Evolutionary conservation across 2,797 vertebrate genomes (phyloP).

Genomic region (Eupleurogrammus muticus): DNA sequence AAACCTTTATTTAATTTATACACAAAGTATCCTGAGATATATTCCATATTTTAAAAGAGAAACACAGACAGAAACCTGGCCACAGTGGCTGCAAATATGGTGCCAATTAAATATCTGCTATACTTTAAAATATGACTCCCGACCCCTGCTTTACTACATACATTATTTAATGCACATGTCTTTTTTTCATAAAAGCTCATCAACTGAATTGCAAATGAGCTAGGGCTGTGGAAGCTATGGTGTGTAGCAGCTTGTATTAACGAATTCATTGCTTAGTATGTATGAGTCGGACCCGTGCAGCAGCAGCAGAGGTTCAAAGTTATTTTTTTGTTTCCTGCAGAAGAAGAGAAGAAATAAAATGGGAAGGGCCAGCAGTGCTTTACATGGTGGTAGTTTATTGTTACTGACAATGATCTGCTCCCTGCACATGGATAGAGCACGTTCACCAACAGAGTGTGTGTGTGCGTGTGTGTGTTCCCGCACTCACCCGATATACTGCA

Average conservation of each 20-base stretch:
- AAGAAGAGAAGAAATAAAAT: conserved; percentile 19
- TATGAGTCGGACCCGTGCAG: not conserved
- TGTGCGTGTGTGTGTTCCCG: conserved; percentile 14
- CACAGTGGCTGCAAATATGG: too few relatives aligned
- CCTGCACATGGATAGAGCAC: conserved; percentile 22
- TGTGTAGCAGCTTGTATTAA: not conserved
- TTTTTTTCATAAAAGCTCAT: too few relatives aligned
- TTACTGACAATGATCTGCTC: conserved; percentile 22
- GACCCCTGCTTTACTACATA: too few relatives aligned
- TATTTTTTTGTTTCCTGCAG: not conserved
- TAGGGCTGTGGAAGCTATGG: not conserved
- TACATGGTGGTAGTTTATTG: conserved; percentile 18
- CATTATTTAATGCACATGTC: too few relatives aligned
- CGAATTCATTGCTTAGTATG: not conserved
- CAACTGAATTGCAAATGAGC: not conserved
- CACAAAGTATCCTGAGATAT: too few relatives aligned
- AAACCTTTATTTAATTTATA: too few relatives aligned
- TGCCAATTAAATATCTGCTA: too few relatives aligned
- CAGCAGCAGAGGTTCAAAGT: not conserved
- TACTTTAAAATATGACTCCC: too few relatives aligned
- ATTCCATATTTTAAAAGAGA: too few relatives aligned
- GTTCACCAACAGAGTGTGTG: not conserved
- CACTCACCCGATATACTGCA: conserved; percentile 98
- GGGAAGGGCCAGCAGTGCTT: conserved; percentile 17
- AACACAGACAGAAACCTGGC: too few relatives aligned